A percentile compares a stretch with the other conserved stretches of the same genome.
phyloP scores from a whole-genome alignment of 30 jellyfish, hydroid and myxozoan species.

The Chironex yamaguchii region DNA sequence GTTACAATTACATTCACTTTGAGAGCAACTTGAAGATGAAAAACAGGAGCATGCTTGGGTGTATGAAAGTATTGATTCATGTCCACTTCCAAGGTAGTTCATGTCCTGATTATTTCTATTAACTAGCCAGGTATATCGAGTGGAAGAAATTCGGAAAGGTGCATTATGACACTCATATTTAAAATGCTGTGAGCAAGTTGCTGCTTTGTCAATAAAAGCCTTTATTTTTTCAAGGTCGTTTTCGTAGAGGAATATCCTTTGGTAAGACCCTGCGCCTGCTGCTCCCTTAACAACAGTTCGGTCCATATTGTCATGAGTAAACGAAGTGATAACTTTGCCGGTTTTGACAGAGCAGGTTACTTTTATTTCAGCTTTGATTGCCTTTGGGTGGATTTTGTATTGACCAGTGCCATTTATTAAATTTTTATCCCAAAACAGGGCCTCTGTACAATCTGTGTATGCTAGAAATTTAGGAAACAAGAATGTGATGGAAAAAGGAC shows the following conservation, averaged over 20 bases:
- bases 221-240: no score
- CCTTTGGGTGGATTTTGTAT: neutral
- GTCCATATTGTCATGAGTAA: neutral
- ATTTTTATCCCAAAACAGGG: neutral
- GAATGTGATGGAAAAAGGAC: no score
- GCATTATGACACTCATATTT: neutral
- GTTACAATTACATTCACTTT: neutral
- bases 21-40: neutral
- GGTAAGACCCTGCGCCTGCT: neutral
- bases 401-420: neutral
- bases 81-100: neutral
- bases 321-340: neutral
- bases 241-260: neutral
- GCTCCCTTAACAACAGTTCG: neutral
- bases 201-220: neutral
- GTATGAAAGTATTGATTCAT: neutral
- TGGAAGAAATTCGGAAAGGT: no score
- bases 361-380: neutral
- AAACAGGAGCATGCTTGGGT: neutral
- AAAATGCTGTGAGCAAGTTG: neutral
- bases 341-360: neutral
- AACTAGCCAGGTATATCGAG: neutral
- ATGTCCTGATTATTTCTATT: neutral
- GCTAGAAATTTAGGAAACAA: neutral
- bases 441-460: neutral